Evolutionary conservation across 2,113 vertebrate species (phyloP).

Genomic region (Entomyzon cyanotis): DNA sequence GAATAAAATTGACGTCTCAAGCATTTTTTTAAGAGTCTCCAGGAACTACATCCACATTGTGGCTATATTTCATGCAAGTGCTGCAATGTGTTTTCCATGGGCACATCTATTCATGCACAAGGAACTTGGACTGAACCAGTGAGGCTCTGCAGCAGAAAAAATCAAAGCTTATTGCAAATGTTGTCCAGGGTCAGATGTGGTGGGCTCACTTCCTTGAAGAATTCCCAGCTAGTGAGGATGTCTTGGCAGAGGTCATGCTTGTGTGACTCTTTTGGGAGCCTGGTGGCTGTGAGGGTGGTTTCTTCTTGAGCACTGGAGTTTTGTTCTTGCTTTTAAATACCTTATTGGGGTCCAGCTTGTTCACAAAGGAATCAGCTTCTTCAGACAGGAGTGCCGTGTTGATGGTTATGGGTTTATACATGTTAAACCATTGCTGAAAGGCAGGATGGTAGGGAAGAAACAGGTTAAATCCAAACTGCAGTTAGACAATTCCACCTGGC

Average conservation of each 20-base stretch:
- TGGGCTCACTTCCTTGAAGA: slow-evolving; percentile 47
- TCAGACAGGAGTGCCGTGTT: slow-evolving; percentile 76
- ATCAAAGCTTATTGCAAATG: background rate
- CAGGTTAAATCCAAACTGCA: background rate
- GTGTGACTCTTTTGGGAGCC: slow-evolving; percentile 63
- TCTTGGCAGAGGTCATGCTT: slow-evolving; percentile 64
- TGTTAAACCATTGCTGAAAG: slow-evolving; percentile 93
- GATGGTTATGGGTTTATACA: slow-evolving; percentile 91
- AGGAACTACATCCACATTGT: background rate
- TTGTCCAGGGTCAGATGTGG: background rate
- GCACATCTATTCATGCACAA: background rate
- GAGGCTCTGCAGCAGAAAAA: background rate
- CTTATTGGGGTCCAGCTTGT: slow-evolving; percentile 90
- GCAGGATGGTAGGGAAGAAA: background rate
- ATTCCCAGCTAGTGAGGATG: slow-evolving; percentile 25
- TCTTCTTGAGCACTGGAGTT: slow-evolving; percentile 84
- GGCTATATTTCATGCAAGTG: slow-evolving; percentile 6
- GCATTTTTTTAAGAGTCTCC: background rate
- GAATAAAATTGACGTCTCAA: background rate
- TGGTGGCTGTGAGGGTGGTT: slow-evolving; percentile 70
- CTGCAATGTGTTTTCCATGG: background rate
- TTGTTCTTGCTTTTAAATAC: slow-evolving; percentile 91
- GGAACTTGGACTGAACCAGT: background rate
- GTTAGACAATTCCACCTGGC: background rate
- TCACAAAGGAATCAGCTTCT: slow-evolving; percentile 80